Percentiles rank a stretch among this genome's conserved stretches.
These are phyloP conservation scores for Petrolisthes manimaculis DNA, from an alignment of 2,888 invertebrate genomes.

Conservation along the genomic window DNA sequence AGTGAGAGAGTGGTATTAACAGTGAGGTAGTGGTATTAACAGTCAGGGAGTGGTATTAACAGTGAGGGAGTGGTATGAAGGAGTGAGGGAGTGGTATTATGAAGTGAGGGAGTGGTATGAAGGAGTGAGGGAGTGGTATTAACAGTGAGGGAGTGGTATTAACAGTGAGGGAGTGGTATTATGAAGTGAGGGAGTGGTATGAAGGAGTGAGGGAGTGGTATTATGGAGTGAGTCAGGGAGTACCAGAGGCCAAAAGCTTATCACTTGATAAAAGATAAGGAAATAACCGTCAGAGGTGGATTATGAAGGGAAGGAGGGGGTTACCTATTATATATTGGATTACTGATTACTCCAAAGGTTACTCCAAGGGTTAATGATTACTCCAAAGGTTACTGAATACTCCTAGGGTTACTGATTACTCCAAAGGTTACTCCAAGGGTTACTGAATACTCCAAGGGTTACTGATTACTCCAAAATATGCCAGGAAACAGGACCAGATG, in stretches of 20 bases:
- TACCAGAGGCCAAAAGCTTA: background rate
- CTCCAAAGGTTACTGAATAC: no score
- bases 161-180: background rate
- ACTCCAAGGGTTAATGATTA: no score
- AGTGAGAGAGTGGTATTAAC: no score
- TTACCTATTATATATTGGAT: background rate
- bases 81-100: background rate
- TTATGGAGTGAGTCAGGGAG: background rate
- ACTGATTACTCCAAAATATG: no score
- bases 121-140: no score
- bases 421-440: no score
- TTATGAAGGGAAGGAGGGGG: background rate
- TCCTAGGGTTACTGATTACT: no score
- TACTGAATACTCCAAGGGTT: no score
- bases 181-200: background rate
- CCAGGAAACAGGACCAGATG: no score
- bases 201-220: background rate
- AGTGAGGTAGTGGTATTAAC: background rate
- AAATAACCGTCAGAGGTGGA: slow-evolving; percentile 1
- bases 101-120: no score
- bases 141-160: no score
- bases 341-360: no score
- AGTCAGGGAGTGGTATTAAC: background rate
- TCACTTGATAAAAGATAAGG: slow-evolving; percentile 2
- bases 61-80: background rate